These are phyloP conservation scores for Drosophila nr. perissopoda DNA, from an alignment of 2,888 invertebrate species.

Conservation along the genomic window DNA sequence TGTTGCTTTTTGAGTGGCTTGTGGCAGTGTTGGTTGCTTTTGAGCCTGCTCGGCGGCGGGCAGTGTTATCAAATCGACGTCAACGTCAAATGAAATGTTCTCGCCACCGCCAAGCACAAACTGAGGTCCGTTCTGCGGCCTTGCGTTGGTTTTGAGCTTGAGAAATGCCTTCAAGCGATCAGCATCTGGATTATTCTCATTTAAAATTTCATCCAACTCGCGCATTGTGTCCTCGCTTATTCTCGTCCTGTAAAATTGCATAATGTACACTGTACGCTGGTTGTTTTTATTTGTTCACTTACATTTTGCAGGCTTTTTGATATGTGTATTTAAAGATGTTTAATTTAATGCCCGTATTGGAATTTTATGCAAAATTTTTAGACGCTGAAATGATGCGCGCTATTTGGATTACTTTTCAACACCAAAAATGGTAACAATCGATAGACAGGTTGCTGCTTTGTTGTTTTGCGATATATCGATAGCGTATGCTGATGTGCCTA, in stretches of 20 bases:
- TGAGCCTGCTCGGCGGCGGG: slow-evolving; percentile 9
- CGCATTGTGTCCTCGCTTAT: slow-evolving; percentile 27
- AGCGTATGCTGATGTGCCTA: background rate
- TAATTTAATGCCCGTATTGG: background rate
- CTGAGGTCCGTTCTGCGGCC: background rate
- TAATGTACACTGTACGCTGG: background rate
- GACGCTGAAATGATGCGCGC: slow-evolving; percentile 8
- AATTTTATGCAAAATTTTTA: slow-evolving; percentile 5
- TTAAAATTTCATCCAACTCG: slow-evolving; percentile 41
- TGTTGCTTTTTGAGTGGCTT: background rate
- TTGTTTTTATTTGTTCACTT: background rate
- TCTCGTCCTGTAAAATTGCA: slow-evolving; percentile 17
- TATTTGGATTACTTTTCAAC: slow-evolving; percentile 8
- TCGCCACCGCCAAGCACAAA: slow-evolving; percentile 15
- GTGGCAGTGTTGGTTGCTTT: background rate
- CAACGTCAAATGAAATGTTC: slow-evolving; percentile 46
- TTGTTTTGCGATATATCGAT: slow-evolving; percentile 4
- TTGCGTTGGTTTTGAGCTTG: slow-evolving; percentile 15
- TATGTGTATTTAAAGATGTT: background rate
- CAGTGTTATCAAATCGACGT: slow-evolving; percentile 36
- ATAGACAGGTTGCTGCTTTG: background rate
- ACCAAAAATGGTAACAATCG: slow-evolving; percentile 1
- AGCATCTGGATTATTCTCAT: background rate
- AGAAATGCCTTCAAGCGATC: slow-evolving; percentile 30
- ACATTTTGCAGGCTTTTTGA: slow-evolving; percentile 7